Base-by-base conservation (phyloP, 2,797 vertebrate genomes). In the Craterocephalus amniculus region DNA sequence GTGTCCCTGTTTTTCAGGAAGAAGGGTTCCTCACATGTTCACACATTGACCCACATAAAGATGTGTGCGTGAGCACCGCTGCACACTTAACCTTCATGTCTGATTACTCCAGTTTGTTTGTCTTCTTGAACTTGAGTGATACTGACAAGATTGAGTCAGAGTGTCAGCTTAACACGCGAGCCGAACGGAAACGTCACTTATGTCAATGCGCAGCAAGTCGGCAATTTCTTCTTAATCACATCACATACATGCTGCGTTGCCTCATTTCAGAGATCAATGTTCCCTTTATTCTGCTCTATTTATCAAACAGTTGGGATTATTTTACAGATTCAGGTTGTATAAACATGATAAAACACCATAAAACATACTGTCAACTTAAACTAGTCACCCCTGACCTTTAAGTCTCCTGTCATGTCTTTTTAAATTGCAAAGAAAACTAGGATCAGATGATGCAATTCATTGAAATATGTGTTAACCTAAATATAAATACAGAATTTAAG, bases 11-110 rank as follows among this genome's bases (percentile, higher is more conserved):
- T 18, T 70, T 67, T 24, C 31, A 40, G 24, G 70, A 48, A 57
- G 8, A 16, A 68, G 24, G 34, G 62, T 38, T 24, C 45, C 59
- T 55, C 49, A 18, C 62, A 60, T 18, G 48, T 70, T 66, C 36
- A 58, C 67, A 81, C 45, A 55, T 60, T 79, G 80, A 83, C 83
- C 80, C 80, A 87, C 52, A 84, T 75, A 36, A 24, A 77, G 76
- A 67, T 59, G 56, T 16, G 31, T 32, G 52, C 48, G 26, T 55
- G 58, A 61, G 62, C 22, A 31, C 35, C 55, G 5, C 49, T 10
- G 56, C 8, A 4, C 61, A 72, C 72, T 61, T 74, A 70, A 83
- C 79, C 81, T 74, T 70, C 63, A 71, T 20, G 57, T 54, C 35
- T 72, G 68, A 85, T 68, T 31, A 4, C 52, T 63, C 20, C 48